Evolutionary conservation across 1,140 invertebrate genomes (phyloP).

Genomic region (Dreissena polymorpha): DNA sequence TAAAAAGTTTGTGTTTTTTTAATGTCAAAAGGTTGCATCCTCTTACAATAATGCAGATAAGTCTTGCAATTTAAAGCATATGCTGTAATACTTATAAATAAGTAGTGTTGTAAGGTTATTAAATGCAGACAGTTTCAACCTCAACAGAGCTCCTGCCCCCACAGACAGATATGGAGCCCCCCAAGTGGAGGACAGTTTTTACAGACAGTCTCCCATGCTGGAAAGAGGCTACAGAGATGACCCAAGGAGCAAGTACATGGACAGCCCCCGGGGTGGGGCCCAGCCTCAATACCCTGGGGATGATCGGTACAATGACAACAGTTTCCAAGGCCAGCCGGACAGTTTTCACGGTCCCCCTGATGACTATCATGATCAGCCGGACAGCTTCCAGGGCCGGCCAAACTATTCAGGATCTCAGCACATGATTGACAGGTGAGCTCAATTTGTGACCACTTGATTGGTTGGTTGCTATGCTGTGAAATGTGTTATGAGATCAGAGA

Average conservation of each 20-base stretch:
- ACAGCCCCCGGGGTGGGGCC: constrained; percentile 50
- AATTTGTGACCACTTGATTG: too few relatives aligned
- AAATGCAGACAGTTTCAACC: background rate
- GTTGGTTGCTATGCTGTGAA: too few relatives aligned
- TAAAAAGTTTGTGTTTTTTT: too few relatives aligned
- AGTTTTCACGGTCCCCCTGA: background rate
- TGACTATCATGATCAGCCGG: constrained; percentile 19
- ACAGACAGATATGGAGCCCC: constrained; percentile 35
- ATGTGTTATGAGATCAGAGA: too few relatives aligned
- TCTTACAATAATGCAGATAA: too few relatives aligned
- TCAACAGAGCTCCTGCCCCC: background rate
- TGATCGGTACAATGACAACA: constrained; percentile 38
- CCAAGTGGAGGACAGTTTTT: constrained; percentile 48
- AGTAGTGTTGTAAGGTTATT: too few relatives aligned
- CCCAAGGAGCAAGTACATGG: constrained; percentile 41
- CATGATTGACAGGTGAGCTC: constrained; percentile 36
- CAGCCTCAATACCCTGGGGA: constrained; percentile 40
- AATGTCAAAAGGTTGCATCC: too few relatives aligned
- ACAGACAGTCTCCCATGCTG: constrained; percentile 55
- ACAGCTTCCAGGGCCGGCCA: constrained; percentile 49
- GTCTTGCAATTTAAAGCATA: too few relatives aligned
- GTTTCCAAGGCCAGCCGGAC: constrained; percentile 44
- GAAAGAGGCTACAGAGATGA: constrained; percentile 39
- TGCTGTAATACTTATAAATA: too few relatives aligned
- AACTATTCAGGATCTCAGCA: constrained; percentile 21